Conservation (phyloP, 2,888 invertebrate genomes). For the Mayetiola destructor region DNA sequence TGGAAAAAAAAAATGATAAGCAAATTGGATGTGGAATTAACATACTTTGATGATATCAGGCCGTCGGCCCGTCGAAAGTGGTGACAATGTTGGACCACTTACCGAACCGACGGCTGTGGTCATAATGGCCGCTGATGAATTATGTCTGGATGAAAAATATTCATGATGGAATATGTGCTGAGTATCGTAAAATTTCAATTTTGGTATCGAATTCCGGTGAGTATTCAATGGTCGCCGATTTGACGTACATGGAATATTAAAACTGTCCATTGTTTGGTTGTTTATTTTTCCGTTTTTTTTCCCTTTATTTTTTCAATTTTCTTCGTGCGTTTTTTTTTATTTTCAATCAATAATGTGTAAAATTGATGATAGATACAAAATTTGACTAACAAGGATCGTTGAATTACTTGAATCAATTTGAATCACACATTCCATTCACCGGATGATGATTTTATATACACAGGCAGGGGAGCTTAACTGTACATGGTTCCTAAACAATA, state of each 20-base stretch:
- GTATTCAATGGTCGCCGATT: background rate
- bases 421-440: too few species aligned
- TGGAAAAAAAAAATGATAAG: background rate
- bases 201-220: constrained; percentile 8
- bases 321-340: background rate
- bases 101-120: constrained; percentile 7
- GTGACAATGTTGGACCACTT: background rate
- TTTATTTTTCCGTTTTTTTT: background rate
- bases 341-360: too few species aligned
- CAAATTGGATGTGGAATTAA: background rate
- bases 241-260: background rate
- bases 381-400: too few species aligned
- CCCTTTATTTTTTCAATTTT: background rate
- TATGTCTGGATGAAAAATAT: constrained; percentile 8
- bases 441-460: too few species aligned
- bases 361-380: too few species aligned
- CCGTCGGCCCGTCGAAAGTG: background rate
- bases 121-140: constrained; percentile 8
- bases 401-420: too few species aligned
- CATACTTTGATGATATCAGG: constrained; percentile 13
- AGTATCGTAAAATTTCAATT: constrained; percentile 10
- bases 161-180: constrained; percentile 9
- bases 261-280: background rate
- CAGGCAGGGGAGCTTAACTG: background rate
- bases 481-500: background rate